These are phyloP conservation scores for Promerops cafer DNA, from an alignment of 2,113 vertebrate genomes.

Conservation along the genomic window DNA sequence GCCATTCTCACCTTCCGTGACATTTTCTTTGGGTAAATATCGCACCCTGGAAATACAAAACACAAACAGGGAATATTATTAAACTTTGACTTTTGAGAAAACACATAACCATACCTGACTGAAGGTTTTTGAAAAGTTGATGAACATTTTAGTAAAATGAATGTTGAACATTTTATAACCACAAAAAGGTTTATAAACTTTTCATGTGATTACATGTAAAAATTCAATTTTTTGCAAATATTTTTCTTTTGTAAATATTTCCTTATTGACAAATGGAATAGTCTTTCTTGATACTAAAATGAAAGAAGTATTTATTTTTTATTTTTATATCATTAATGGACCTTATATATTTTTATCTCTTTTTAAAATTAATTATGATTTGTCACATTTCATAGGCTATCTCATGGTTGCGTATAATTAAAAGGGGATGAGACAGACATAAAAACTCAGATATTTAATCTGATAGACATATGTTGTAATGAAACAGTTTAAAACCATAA, in stretches of 20 bases:
- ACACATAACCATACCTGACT: neutral
- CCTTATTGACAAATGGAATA: neutral
- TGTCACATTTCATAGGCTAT: neutral
- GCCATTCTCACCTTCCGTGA: slow-evolving; percentile 64
- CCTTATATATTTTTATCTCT: neutral
- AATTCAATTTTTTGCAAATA: neutral
- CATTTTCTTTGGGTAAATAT: slow-evolving; percentile 82
- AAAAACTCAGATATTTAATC: neutral
- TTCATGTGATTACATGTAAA: neutral
- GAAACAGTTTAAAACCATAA: neutral
- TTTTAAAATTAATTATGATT: neutral
- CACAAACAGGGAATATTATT: neutral
- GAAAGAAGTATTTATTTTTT: neutral
- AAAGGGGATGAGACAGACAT: neutral
- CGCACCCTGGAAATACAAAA: slow-evolving; percentile 75
- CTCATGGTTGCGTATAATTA: neutral
- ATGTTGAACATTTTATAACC: neutral
- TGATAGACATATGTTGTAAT: neutral
- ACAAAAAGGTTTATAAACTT: neutral
- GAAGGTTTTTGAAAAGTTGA: neutral
- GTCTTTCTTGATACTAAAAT: neutral
- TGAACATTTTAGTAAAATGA: neutral
- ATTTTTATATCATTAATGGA: neutral
- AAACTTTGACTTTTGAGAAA: neutral
- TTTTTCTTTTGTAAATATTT: neutral